Conservation (phyloP, 2,113 vertebrate species). For the Rhabdomys dilectus region DNA sequence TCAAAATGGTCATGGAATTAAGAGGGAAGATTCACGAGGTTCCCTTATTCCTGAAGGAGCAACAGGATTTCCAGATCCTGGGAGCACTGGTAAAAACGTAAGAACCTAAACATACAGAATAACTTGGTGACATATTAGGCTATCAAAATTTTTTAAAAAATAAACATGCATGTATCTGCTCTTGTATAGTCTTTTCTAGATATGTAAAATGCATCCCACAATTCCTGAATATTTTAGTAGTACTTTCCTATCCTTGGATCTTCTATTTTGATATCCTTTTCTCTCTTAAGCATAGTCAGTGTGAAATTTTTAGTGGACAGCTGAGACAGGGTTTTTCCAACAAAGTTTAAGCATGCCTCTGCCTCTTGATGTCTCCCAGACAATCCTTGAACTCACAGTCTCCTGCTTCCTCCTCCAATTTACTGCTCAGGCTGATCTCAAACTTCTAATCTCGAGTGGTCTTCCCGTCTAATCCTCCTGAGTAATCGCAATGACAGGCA, state of each 20-base stretch:
- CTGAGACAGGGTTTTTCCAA: background rate
- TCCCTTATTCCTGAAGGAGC: slow-evolving; percentile 90
- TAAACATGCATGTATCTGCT: background rate
- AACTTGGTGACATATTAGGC: background rate
- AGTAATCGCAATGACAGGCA: background rate
- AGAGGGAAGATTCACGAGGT: slow-evolving; percentile 93
- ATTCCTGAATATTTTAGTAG: slow-evolving; percentile 44
- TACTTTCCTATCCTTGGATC: slow-evolving; percentile 29
- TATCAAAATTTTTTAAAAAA: background rate
- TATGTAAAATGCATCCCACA: slow-evolving; percentile 21
- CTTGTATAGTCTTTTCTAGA: background rate
- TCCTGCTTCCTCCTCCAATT: background rate
- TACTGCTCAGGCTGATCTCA: background rate
- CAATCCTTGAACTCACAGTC: background rate
- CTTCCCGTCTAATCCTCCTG: background rate
- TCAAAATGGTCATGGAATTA: slow-evolving; percentile 91
- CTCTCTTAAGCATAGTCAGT: background rate
- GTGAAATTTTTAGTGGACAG: background rate
- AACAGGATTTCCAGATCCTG: slow-evolving; percentile 83
- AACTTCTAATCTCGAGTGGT: background rate
- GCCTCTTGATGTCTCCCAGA: background rate
- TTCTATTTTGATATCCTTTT: background rate
- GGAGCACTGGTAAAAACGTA: slow-evolving; percentile 85
- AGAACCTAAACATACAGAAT: slow-evolving; percentile 37
- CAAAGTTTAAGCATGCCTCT: background rate